phyloP scores from a whole-genome alignment of 2,797 vertebrate species.

The Coregonus ussuriensis region DNA sequence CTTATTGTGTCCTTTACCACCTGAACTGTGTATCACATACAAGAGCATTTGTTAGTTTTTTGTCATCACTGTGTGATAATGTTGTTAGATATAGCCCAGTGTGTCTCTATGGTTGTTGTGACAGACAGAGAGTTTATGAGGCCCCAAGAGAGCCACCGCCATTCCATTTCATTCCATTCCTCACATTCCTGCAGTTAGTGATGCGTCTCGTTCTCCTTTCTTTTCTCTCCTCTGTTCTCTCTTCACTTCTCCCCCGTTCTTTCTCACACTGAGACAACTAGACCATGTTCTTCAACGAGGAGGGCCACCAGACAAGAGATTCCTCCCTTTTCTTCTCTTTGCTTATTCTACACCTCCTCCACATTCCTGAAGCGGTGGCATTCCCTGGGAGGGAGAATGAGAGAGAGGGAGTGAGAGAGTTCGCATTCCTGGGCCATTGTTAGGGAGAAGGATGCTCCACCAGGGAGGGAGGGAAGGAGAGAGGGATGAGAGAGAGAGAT shows the following conservation, averaged over 20 bases:
- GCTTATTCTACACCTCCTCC: slow-evolving; percentile 48
- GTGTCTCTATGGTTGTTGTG: background rate
- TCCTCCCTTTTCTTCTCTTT: slow-evolving; percentile 35
- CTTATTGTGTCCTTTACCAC: background rate
- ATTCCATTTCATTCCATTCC: slow-evolving; percentile 48
- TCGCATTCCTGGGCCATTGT: slow-evolving; percentile 58
- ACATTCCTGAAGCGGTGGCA: slow-evolving; percentile 56
- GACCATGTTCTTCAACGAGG: slow-evolving; percentile 33
- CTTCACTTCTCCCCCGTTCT: slow-evolving; percentile 30
- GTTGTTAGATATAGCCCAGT: slow-evolving; percentile 7
- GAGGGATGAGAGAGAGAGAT: slow-evolving; percentile 9
- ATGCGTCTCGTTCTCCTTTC: slow-evolving; percentile 26
- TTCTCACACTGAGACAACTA: slow-evolving; percentile 58
- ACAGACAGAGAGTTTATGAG: slow-evolving; percentile 5
- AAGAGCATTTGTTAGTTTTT: background rate
- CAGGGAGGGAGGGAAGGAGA: background rate
- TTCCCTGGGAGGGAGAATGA: slow-evolving; percentile 39
- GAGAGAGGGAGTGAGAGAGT: background rate
- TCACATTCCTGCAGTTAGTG: slow-evolving; percentile 71
- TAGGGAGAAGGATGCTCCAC: slow-evolving; percentile 43
- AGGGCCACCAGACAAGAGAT: slow-evolving; percentile 27
- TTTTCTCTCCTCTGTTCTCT: background rate
- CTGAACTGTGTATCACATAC: background rate
- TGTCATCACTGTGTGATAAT: slow-evolving; percentile 1
- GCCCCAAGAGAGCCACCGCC: slow-evolving; percentile 28